Evolutionary conservation across 2,113 vertebrate species (phyloP), one percentile per base, ranked within the genome.

Genomic region (Himantopus leucocephalus): DNA sequence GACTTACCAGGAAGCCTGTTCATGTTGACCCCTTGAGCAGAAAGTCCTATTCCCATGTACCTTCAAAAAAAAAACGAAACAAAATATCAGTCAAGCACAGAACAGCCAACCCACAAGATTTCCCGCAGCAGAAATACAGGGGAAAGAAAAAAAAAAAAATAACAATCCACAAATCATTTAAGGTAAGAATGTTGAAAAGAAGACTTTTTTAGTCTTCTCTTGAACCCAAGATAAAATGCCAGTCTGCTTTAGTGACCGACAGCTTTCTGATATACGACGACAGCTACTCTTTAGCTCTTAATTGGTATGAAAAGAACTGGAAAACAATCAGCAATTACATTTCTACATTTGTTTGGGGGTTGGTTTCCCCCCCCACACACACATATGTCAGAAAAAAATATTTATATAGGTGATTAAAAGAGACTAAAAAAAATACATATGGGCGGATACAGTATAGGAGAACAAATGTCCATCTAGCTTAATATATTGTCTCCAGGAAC

Each of bases 31-130:
- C 99, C 99, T 98, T 99, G 99, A 75, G 99, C 99, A 75, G 99
- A 99, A 96, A 99, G 98, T 97, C 99, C 99, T 85, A 99, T 99
- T 91, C 99, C 99, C 99, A 99, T 99, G 98, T 99, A 99, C 98
- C 99, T 99, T 98, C 63, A 85, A 98, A 97, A 91, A 97, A 52
- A 97, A 93, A 98, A 97, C 71, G 73, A 98, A 96, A 97, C 59
- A 93, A 87, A 95, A 35, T 17, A 81, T 89, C 81, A 97, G 87
- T 95, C 95, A 97, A 97, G 64, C 45, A 97, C 77, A 86, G 70
- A 89, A 93, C 1, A 14, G 41, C 32, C 73, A 87, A n/a, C 4
- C 45, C 59, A 81, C 21, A 30, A 29, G 45, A 85, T 34, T 29
- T 43, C 80, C 74, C 60, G 35, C 34, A 90, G 59, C 35, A 75